Evolutionary conservation across 1,140 invertebrate genomes (phyloP), one percentile per base, ranked within the genome.

Genomic region (Leptestheria dahalacensis): DNA sequence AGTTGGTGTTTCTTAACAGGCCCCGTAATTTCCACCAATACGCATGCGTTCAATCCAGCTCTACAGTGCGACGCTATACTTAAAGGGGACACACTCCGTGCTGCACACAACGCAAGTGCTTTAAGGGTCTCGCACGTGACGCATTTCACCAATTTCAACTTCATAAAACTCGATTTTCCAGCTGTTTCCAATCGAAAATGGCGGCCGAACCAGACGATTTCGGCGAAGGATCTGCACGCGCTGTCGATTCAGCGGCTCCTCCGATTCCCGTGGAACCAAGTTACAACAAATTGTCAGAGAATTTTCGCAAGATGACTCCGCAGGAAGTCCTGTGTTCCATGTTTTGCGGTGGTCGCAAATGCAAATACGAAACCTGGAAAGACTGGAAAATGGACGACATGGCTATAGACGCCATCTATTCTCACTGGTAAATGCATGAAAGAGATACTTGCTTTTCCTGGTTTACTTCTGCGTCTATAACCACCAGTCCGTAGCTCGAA

Each of bases 281-380:
- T 21, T 79, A 79, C 65, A 78, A 72, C 66, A 77, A 77, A 66
- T 64, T 80, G 11, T 79, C 78, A 0, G 78, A 80, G 65, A 75
- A 73, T 65, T 66, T 79, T 25, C 73, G 77, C n/a, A 72, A 69
- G 60, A 68, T 75, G 11, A 75, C 84, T 0, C 84, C 85, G 0
- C 73, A 78, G 1, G 78, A 77, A 1, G 74, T 87, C 46, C 82
- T 86, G 64, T 88, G 85, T 65, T 81, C 82, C 9, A 76, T 88
- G 60, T 87, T 88, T 72, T 89, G 88, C 70, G 86, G 86, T 0
- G 88, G 88, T 0, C 76, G 79, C 48, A 78, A 80, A 63, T 92
- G 88, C 72, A 84, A 86, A 68, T 91, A 89, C 72, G 86, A 90
- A 69, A 79, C 76, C 61, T 75, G 80, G 1, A 78, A 79, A 57